These are phyloP conservation scores for Notamacropus eugenii DNA, from an alignment of 2,797 vertebrate species.

Conservation along the genomic window DNA sequence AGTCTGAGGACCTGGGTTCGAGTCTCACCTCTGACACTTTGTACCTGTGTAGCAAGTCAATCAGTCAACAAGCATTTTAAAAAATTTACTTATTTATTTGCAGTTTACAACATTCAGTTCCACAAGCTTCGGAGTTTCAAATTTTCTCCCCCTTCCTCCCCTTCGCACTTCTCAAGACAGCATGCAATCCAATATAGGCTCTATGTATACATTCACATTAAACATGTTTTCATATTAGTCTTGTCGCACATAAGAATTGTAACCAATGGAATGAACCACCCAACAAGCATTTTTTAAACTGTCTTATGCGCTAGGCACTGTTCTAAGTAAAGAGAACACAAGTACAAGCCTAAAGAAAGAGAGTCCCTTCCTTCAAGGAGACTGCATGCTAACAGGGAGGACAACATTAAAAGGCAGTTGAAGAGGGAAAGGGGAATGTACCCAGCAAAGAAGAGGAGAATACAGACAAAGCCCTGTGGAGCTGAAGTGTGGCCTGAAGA, in stretches of 20 bases:
- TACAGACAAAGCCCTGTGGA: not conserved
- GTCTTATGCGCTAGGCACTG: not conserved
- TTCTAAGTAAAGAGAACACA: not conserved
- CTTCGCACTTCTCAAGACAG: too few relatives aligned
- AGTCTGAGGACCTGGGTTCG: not conserved
- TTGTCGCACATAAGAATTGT: too few relatives aligned
- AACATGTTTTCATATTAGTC: too few relatives aligned
- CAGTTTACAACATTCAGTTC: too few relatives aligned
- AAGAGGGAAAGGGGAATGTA: not conserved
- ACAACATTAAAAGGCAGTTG: not conserved
- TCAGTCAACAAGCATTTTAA: not conserved
- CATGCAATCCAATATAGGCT: too few relatives aligned
- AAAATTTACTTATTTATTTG: too few relatives aligned
- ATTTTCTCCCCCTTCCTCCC: too few relatives aligned
- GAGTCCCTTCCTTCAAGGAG: not conserved
- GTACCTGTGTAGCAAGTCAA: not conserved
- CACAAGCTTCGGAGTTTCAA: too few relatives aligned
- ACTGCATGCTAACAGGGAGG: not conserved
- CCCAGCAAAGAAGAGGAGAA: not conserved
- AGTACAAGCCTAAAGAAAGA: not conserved
- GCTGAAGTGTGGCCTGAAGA: not conserved
- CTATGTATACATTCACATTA: too few relatives aligned
- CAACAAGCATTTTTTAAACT: not conserved
- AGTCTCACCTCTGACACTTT: not conserved
- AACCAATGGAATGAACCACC: too few relatives aligned